phyloP scores from a whole-genome alignment of 1,140 invertebrate genomes.

The Drosophila persimilis region DNA sequence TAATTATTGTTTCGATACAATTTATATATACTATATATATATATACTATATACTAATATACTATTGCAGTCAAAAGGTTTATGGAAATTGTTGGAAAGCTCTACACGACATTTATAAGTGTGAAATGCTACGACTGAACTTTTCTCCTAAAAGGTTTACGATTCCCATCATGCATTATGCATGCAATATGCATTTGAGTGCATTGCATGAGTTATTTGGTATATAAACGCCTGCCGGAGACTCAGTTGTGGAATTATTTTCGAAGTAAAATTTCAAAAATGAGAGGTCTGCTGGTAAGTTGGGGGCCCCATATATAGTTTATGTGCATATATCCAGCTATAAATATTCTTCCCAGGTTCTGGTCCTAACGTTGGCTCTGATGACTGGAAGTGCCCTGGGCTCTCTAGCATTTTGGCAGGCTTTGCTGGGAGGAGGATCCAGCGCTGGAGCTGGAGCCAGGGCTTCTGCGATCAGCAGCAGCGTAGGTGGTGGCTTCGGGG shows the following conservation, averaged over 20 bases:
- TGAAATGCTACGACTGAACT: too few species aligned
- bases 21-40: too few species aligned
- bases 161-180: conserved; percentile 25
- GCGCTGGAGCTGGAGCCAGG: too few species aligned
- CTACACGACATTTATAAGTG: too few species aligned
- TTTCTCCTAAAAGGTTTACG: neutral
- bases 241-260: conserved; percentile 4
- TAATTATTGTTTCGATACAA: too few species aligned
- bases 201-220: neutral
- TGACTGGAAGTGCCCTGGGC: conserved; percentile 16
- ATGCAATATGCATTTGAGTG: conserved; percentile 39
- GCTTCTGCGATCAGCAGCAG: too few species aligned
- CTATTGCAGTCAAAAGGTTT: neutral
- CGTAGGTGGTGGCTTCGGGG: too few species aligned
- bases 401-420: neutral
- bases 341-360: conserved; percentile 19
- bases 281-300: conserved; percentile 40
- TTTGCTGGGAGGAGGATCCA: neutral
- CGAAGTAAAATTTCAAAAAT: conserved; percentile 11
- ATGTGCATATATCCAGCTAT: neutral
- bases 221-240: conserved; percentile 11
- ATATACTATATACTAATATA: too few species aligned
- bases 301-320: neutral
- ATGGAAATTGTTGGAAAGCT: neutral
- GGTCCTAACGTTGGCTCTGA: conserved; percentile 20